Evolutionary conservation across 2,888 invertebrate species (phyloP).

Genomic region (Caenorhabditis panamensis): DNA sequence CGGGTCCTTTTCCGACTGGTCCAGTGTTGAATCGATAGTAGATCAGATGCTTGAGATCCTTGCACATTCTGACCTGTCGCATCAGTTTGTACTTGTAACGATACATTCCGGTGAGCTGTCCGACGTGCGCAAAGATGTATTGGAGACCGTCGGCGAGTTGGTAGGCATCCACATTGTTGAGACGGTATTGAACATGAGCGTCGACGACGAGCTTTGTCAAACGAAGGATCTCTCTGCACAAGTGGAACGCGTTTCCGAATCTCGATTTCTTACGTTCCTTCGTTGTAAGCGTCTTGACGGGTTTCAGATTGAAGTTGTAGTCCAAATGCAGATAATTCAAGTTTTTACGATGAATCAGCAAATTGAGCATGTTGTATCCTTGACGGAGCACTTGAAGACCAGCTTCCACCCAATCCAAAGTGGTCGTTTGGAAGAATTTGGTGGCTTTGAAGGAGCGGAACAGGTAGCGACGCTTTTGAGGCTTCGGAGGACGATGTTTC

Average conservation of each 20-base stretch:
- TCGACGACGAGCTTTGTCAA: constrained; percentile 98
- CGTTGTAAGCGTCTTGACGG: constrained; percentile 98
- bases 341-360: constrained; percentile 98
- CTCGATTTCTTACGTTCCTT: constrained; percentile 98
- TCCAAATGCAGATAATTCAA: constrained; percentile 99
- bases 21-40: constrained; percentile 88
- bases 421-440: constrained; percentile 99
- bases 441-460: constrained; percentile 99
- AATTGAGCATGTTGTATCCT: constrained; percentile 99
- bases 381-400: constrained; percentile 95
- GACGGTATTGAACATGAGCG: constrained; percentile 95
- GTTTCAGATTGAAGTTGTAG: constrained; percentile 99
- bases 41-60: constrained; percentile 98
- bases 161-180: constrained; percentile 99
- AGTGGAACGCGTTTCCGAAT: constrained; percentile 90
- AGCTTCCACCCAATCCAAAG: constrained; percentile 99
- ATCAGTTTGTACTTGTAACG: constrained; percentile 84
- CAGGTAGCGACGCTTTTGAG: constrained; percentile 97
- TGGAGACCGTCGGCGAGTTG: constrained; percentile 97
- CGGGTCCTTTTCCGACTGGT: constrained; percentile 81
- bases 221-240: constrained; percentile 98
- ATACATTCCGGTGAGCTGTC: constrained; percentile 99
- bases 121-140: constrained; percentile 99
- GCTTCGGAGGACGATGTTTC: constrained; percentile 97
- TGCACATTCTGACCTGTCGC: constrained; percentile 90